phyloP scores from a whole-genome alignment of 2,888 invertebrate species.

The Eulithis prunata region DNA sequence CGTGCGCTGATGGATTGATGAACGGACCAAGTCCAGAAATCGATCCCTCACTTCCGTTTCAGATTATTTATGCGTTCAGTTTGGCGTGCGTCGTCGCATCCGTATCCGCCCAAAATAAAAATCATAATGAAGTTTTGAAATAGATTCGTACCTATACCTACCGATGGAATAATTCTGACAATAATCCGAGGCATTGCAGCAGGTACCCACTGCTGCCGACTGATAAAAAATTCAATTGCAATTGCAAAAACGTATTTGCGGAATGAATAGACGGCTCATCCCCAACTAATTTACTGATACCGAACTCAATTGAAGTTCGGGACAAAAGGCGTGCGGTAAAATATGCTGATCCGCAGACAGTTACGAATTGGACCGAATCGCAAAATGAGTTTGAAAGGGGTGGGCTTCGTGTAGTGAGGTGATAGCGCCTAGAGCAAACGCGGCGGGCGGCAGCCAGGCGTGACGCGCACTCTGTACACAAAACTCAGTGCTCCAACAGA shows the following conservation, averaged over 20 bases:
- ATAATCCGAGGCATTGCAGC: slow-evolving; percentile 20
- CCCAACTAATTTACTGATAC: slow-evolving; percentile 66
- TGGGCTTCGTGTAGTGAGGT: slow-evolving; percentile 63
- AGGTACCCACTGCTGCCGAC: slow-evolving; percentile 28
- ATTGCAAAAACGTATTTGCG: slow-evolving; percentile 35
- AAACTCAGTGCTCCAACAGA: slow-evolving; percentile 1
- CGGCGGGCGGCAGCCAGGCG: slow-evolving; percentile 58
- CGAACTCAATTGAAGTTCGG: slow-evolving; percentile 64
- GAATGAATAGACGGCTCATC: slow-evolving; percentile 51
- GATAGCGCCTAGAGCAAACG: slow-evolving; percentile 60
- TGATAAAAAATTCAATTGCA: slow-evolving; percentile 32
- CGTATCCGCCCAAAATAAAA: slow-evolving; percentile 58
- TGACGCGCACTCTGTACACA: slow-evolving; percentile 49
- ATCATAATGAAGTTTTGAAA: slow-evolving; percentile 41
- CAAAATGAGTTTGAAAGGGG: slow-evolving; percentile 67
- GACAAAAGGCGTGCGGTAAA: slow-evolving; percentile 68
- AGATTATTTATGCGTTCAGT: slow-evolving; percentile 61
- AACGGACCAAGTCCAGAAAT: slow-evolving; percentile 58
- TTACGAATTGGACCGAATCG: slow-evolving; percentile 71
- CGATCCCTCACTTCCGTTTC: slow-evolving; percentile 65
- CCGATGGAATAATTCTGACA: slow-evolving; percentile 15
- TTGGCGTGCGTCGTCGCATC: slow-evolving; percentile 62
- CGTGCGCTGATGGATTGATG: slow-evolving; percentile 69
- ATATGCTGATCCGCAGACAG: slow-evolving; percentile 77
- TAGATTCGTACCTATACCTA: slow-evolving; percentile 27